Evolutionary conservation across 2,888 invertebrate species (phyloP).

Genomic region (Melinaea menophilus): DNA sequence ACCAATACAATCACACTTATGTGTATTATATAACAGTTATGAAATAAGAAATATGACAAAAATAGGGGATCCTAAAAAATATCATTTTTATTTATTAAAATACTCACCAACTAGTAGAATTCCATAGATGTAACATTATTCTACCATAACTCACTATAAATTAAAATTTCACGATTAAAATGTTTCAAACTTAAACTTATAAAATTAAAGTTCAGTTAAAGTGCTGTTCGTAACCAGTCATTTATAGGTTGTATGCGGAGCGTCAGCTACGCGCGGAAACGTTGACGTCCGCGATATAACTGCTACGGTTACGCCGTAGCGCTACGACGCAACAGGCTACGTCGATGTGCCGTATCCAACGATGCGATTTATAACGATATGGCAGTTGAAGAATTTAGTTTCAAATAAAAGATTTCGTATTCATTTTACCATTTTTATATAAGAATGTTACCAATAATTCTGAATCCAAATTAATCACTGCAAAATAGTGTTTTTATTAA

Average conservation of each 20-base stretch:
- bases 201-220: slow-evolving; percentile 20
- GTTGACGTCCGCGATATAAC: slow-evolving; percentile 60
- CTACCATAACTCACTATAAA: slow-evolving; percentile 9
- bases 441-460: too few species aligned
- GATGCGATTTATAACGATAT: slow-evolving; percentile 16
- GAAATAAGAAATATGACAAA: too few species aligned
- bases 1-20: too few species aligned
- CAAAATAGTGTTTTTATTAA: too few species aligned
- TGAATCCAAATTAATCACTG: too few species aligned
- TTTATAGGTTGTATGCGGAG: slow-evolving; percentile 29
- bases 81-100: too few species aligned
- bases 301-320: slow-evolving; percentile 57
- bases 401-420: too few species aligned
- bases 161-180: slow-evolving; percentile 10
- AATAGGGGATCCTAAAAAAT: too few species aligned
- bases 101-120: slow-evolving; percentile 22
- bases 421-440: too few species aligned
- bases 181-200: slow-evolving; percentile 20
- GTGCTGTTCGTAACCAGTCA: slow-evolving; percentile 16
- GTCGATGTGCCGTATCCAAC: slow-evolving; percentile 21
- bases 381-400: too few species aligned
- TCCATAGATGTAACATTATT: slow-evolving; percentile 17
- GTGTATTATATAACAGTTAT: too few species aligned
- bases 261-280: slow-evolving; percentile 60
- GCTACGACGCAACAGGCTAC: slow-evolving; percentile 66